Conservation (phyloP, 1,140 invertebrate genomes). For the Bathynomus jamesi region DNA sequence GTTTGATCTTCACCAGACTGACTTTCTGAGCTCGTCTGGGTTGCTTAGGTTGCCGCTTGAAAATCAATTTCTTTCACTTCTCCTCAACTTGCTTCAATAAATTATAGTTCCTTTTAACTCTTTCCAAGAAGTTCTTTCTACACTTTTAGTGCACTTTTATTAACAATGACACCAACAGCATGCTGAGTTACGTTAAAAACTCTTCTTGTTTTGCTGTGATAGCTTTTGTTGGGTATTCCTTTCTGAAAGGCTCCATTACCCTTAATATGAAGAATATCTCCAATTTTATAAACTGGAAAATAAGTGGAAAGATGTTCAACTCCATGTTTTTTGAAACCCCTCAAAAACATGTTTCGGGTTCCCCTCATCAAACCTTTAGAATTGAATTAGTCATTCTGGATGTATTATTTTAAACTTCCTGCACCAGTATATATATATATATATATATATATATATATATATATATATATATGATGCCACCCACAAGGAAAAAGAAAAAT, state of each 20-base stretch:
- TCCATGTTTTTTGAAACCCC: constrained; percentile 89
- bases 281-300: constrained; percentile 94
- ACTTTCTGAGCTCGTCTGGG: constrained; percentile 80
- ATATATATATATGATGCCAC: too few relatives aligned
- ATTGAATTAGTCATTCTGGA: too few relatives aligned
- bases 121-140: constrained; percentile 85
- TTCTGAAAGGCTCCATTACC: constrained; percentile 99
- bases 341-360: constrained; percentile 93
- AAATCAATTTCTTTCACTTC: constrained; percentile 57
- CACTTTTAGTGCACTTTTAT: constrained; percentile 98
- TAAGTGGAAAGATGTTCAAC: constrained; percentile 91
- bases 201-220: constrained; percentile 96
- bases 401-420: too few relatives aligned
- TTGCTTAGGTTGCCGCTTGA: constrained; percentile 69
- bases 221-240: constrained; percentile 98
- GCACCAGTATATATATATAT: too few relatives aligned
- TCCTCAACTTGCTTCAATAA: constrained; percentile 71
- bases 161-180: constrained; percentile 97
- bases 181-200: constrained; percentile 97
- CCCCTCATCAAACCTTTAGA: constrained; percentile 96
- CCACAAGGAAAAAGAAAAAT: too few relatives aligned
- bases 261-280: constrained; percentile 59
- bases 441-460: too few relatives aligned
- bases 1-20: constrained; percentile 64
- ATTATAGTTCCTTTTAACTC: constrained; percentile 75